Evolutionary conservation across 2,888 invertebrate genomes (phyloP).

Genomic region (Schizotus pectinicornis): DNA sequence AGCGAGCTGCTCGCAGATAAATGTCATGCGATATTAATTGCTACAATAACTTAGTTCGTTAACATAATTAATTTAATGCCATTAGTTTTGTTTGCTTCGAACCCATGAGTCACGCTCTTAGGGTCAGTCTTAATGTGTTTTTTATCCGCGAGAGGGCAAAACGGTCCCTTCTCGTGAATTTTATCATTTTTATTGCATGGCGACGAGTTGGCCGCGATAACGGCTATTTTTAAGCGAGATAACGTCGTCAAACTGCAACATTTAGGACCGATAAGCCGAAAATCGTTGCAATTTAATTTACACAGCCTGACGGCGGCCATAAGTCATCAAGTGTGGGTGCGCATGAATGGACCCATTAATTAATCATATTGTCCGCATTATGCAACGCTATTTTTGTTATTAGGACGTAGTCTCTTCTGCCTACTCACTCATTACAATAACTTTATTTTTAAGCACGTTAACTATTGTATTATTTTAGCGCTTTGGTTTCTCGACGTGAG

Average conservation of each 20-base stretch:
- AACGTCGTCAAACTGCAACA: neutral
- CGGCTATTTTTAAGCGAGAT: no score
- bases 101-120: neutral
- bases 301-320: neutral
- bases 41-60: slow-evolving; percentile 3
- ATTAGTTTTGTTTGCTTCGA: slow-evolving; percentile 1
- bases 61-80: slow-evolving; percentile 3
- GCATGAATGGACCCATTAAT: slow-evolving; percentile 26
- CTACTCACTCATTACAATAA: slow-evolving; percentile 12
- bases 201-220: no score
- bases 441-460: slow-evolving; percentile 14
- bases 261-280: neutral
- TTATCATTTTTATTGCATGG: no score
- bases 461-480: neutral
- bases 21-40: slow-evolving; percentile 3
- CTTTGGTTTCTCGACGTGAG: no score
- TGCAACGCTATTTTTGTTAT: slow-evolving; percentile 17
- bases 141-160: neutral
- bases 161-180: no score
- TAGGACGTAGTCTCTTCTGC: slow-evolving; percentile 7
- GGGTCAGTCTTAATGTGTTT: neutral
- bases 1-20: neutral
- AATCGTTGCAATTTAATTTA: neutral
- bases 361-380: slow-evolving; percentile 13
- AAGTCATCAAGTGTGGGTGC: slow-evolving; percentile 21